Conservation (phyloP, 2,113 vertebrate genomes). For the Chaenocephalus aceratus region DNA sequence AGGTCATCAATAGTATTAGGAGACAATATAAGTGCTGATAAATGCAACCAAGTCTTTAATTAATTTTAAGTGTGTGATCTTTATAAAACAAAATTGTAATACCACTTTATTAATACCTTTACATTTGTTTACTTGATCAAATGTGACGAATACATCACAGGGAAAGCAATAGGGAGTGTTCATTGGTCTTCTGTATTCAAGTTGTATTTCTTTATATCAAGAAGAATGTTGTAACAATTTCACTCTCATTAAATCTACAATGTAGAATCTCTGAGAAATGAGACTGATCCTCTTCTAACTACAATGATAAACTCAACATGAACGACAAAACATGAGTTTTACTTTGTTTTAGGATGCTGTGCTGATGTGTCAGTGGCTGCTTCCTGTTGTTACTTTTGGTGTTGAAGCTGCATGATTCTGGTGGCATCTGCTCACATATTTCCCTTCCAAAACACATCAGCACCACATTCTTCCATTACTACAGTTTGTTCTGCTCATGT, state of each 20-base stretch:
- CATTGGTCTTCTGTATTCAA: too few species aligned
- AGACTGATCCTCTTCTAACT: not conserved
- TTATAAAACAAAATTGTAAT: not conserved
- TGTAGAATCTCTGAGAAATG: not conserved
- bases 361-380: constrained; percentile 40
- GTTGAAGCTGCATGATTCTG: constrained; percentile 14
- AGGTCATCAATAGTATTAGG: constrained; percentile 10
- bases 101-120: not conserved
- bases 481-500: constrained; percentile 73
- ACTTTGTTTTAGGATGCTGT: not conserved
- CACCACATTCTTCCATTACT: constrained; percentile 65
- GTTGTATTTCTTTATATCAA: too few species aligned
- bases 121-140: too few species aligned
- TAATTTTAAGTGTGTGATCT: not conserved
- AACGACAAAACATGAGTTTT: not conserved
- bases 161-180: too few species aligned
- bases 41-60: not conserved
- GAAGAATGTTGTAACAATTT: too few species aligned
- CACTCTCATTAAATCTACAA: too few species aligned
- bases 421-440: constrained; percentile 49
- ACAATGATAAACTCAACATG: not conserved
- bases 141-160: too few species aligned
- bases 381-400: constrained; percentile 16
- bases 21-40: not conserved
- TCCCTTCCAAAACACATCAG: constrained; percentile 61